phyloP scores from a whole-genome alignment of 2,113 vertebrate species.

The Thunnus thynnus region DNA sequence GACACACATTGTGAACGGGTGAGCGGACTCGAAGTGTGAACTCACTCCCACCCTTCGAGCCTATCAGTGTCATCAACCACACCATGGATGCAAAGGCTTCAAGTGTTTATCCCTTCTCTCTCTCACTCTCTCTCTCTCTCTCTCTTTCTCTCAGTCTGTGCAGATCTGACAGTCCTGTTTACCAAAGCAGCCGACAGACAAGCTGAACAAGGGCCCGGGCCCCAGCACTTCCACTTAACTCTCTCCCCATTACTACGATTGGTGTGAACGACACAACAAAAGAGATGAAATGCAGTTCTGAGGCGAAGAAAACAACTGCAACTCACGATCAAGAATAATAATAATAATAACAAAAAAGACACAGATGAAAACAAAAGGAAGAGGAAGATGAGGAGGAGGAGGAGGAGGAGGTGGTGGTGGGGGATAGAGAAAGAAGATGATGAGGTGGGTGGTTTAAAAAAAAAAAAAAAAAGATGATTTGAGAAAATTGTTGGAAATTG shows the following conservation, averaged over 20 bases:
- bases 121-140: neutral
- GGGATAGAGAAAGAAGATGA: constrained; percentile 30
- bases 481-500: constrained; percentile 76
- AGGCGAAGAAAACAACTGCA: constrained; percentile 71
- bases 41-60: constrained; percentile 53
- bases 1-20: constrained; percentile 37
- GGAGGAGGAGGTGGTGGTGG: constrained; percentile 19
- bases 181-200: constrained; percentile 64
- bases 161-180: constrained; percentile 77
- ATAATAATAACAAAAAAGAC: constrained; percentile 65
- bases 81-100: constrained; percentile 47
- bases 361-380: constrained; percentile 52
- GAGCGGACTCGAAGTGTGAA: constrained; percentile 49
- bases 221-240: constrained; percentile 70
- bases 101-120: constrained; percentile 1
- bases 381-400: constrained; percentile 32
- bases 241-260: constrained; percentile 73
- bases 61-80: constrained; percentile 56
- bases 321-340: constrained; percentile 74
- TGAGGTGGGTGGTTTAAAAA: constrained; percentile 60
- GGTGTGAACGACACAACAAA: constrained; percentile 76
- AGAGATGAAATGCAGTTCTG: constrained; percentile 68
- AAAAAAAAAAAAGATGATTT: constrained; percentile 60
- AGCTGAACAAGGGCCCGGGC: constrained; percentile 67
- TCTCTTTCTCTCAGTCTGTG: constrained; percentile 13